These are phyloP conservation scores for Slavum lentiscoides DNA, from an alignment of 2,888 invertebrate genomes.

Conservation along the genomic window DNA sequence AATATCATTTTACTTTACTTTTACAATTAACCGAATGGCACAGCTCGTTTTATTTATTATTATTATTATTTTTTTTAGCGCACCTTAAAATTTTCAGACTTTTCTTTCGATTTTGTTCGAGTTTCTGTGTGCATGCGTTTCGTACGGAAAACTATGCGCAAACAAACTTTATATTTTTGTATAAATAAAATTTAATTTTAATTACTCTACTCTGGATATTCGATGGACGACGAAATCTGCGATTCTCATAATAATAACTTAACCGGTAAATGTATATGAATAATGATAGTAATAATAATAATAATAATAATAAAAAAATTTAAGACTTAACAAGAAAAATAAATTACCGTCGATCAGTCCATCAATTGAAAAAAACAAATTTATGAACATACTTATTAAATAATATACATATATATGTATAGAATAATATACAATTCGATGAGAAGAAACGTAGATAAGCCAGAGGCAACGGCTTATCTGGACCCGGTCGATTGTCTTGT, in stretches of 20 bases:
- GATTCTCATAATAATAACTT: slow-evolving; percentile 19
- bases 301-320: slow-evolving; percentile 8
- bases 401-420: slow-evolving; percentile 4
- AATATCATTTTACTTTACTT: slow-evolving; percentile 1
- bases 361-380: slow-evolving; percentile 46
- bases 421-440: slow-evolving; percentile 12
- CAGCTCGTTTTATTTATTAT: neutral
- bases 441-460: slow-evolving; percentile 23
- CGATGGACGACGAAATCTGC: slow-evolving; percentile 6
- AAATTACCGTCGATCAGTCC: slow-evolving; percentile 46
- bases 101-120: slow-evolving; percentile 21
- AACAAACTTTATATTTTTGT: neutral
- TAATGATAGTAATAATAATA: neutral
- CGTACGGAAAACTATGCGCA: neutral
- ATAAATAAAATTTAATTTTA: neutral
- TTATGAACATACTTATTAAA: slow-evolving; percentile 38
- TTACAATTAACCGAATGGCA: slow-evolving; percentile 27
- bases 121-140: neutral
- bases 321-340: slow-evolving; percentile 26
- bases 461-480: neutral
- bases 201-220: neutral
- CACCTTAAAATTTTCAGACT: slow-evolving; percentile 28
- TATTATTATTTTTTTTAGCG: neutral
- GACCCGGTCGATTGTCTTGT: slow-evolving; percentile 14
- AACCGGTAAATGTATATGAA: slow-evolving; percentile 2